phyloP scores from a whole-genome alignment of 1,140 invertebrate genomes.

The Mercenaria mercenaria region DNA sequence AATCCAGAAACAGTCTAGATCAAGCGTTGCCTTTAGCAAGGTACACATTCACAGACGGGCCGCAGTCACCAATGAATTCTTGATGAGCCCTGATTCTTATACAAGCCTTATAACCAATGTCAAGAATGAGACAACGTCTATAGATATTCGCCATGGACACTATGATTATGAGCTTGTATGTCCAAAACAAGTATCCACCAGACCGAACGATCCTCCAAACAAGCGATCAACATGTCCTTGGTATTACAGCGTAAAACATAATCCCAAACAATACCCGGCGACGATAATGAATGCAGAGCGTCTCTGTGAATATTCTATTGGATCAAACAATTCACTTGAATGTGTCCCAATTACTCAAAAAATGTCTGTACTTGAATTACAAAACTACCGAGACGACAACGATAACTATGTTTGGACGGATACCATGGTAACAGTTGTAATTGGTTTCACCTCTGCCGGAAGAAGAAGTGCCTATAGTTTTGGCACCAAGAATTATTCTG shows the following conservation, averaged over 20 bases:
- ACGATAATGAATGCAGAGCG: neutral
- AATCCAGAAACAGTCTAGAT: no score
- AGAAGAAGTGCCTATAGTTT: neutral
- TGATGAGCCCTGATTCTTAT: neutral
- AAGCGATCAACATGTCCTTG: neutral
- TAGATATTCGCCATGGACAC: neutral
- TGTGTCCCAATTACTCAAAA: neutral
- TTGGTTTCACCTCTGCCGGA: neutral
- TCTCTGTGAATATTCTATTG: neutral
- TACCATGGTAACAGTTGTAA: neutral
- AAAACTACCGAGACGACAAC: neutral
- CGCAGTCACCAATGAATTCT: neutral
- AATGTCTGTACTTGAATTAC: neutral
- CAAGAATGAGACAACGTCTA: neutral
- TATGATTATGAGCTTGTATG: neutral
- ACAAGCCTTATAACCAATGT: neutral
- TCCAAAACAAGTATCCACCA: neutral
- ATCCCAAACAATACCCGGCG: neutral
- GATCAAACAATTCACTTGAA: neutral
- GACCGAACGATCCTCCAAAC: neutral
- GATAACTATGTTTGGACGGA: neutral
- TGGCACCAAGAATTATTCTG: neutral
- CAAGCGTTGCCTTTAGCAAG: no score
- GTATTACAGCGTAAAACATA: neutral
- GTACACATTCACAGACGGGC: no score